A percentile compares a stretch with the other conserved stretches of the same genome.
Evolutionary conservation across 2,113 vertebrate genomes (phyloP).

Genomic region (Craseonycteris thonglongyai): DNA sequence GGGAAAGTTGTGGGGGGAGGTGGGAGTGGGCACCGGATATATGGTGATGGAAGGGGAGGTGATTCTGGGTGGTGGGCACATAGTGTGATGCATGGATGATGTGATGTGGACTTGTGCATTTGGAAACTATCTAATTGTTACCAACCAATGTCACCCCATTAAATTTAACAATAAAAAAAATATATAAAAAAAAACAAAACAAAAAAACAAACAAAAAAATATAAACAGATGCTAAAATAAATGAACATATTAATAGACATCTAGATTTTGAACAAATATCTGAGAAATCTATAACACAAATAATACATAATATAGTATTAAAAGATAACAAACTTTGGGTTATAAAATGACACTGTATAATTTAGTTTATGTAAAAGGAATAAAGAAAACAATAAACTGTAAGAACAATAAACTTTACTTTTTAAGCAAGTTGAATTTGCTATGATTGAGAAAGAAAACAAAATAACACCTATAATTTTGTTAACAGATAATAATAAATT

Average conservation of each 20-base stretch:
- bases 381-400: neutral
- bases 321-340: neutral
- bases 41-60: too few relatives aligned
- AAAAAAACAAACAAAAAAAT: neutral
- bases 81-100: too few relatives aligned
- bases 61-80: too few relatives aligned
- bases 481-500: neutral
- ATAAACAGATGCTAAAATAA: neutral
- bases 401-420: neutral
- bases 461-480: neutral
- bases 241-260: neutral
- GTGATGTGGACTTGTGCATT: too few relatives aligned
- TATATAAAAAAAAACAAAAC: too few relatives aligned
- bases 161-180: too few relatives aligned
- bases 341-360: neutral
- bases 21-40: too few relatives aligned
- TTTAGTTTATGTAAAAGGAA: neutral
- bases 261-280: neutral
- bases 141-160: too few relatives aligned
- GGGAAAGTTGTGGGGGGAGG: too few relatives aligned
- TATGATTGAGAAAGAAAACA: neutral
- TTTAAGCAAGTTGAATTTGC: neutral
- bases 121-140: too few relatives aligned
- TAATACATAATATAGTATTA: neutral
- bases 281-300: neutral